Conservation (phyloP, 2,113 vertebrate species). For the Meleagris gallopavo region DNA sequence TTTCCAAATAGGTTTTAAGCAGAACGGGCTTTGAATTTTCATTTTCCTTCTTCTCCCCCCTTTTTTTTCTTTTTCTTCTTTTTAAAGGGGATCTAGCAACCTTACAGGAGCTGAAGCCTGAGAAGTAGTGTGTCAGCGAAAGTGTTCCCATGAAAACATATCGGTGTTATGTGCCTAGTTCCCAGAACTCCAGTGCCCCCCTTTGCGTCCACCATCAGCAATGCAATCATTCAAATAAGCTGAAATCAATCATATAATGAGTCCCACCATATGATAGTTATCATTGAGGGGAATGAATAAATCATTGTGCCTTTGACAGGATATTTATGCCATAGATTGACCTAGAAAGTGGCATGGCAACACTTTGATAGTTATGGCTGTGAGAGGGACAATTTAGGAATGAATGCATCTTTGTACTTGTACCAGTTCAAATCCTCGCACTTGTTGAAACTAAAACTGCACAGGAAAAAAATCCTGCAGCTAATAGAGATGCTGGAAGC, state of each 20-base stretch:
- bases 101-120: not conserved
- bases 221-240: slow-evolving; percentile 76
- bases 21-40: not conserved
- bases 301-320: slow-evolving; percentile 77
- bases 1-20: not conserved
- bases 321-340: slow-evolving; percentile 67
- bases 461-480: slow-evolving; percentile 22
- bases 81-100: not conserved
- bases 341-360: slow-evolving; percentile 67
- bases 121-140: not conserved
- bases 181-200: slow-evolving; percentile 72
- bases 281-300: slow-evolving; percentile 80
- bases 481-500: slow-evolving; percentile 53
- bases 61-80: not conserved
- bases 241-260: slow-evolving; percentile 84
- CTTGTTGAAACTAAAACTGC: slow-evolving; percentile 81
- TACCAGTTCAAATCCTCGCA: slow-evolving; percentile 66
- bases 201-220: slow-evolving; percentile 62
- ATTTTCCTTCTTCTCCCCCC: not conserved
- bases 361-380: slow-evolving; percentile 67
- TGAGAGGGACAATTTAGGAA: slow-evolving; percentile 61
- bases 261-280: slow-evolving; percentile 76
- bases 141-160: slow-evolving; percentile 59
- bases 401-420: slow-evolving; percentile 78
- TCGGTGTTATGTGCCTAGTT: slow-evolving; percentile 77